A percentile compares a stretch with the other conserved stretches of the same genome.
These are phyloP conservation scores for Eulemur rubriventer DNA, from an alignment of 2,797 vertebrate species.

Conservation along the genomic window DNA sequence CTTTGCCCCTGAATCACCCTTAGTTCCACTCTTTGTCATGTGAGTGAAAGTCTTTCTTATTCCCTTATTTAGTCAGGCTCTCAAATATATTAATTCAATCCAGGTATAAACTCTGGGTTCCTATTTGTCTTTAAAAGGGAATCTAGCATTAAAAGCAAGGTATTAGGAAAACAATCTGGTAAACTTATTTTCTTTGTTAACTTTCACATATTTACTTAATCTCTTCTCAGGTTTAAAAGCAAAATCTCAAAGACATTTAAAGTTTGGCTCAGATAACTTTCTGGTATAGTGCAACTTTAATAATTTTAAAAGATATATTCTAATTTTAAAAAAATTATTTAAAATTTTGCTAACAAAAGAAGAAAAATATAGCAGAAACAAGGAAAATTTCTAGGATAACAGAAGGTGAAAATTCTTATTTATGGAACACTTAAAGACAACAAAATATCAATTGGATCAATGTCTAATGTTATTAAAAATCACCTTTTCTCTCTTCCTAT, in stretches of 20 bases:
- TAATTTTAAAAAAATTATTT: not conserved
- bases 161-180: not conserved
- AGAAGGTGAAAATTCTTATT: not conserved
- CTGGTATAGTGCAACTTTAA: not conserved
- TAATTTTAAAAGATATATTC: not conserved
- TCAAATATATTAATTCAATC: not conserved
- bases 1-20: conserved; percentile 40
- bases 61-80: conserved; percentile 13
- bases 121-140: not conserved
- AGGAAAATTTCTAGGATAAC: not conserved
- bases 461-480: not conserved
- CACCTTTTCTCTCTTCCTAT: not conserved
- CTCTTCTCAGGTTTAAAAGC: not conserved
- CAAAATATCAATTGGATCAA: not conserved
- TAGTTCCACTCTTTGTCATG: conserved; percentile 36
- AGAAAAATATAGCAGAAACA: not conserved
- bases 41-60: conserved; percentile 24
- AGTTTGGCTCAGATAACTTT: not conserved
- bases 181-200: not conserved
- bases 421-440: not conserved
- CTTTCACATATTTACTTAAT: not conserved
- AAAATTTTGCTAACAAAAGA: not conserved
- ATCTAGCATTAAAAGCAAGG: not conserved
- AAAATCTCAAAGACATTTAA: not conserved
- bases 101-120: not conserved